Evolutionary conservation across 2,888 invertebrate genomes (phyloP), one percentile per base, ranked within the genome.

Genomic region (Thecophora atra): DNA sequence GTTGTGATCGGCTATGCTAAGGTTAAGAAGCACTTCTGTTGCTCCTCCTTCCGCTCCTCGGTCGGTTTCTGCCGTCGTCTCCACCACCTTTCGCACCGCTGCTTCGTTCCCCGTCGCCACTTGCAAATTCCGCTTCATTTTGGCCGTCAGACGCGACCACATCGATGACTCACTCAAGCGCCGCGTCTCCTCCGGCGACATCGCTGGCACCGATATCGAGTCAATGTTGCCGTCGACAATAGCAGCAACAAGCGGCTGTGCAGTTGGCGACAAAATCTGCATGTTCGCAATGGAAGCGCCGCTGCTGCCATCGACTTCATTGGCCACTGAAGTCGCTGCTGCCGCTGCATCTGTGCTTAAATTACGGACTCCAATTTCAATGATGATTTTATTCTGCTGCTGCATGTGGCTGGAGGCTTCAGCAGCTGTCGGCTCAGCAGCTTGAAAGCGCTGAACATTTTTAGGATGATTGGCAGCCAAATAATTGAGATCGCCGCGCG

Each of bases 381-480:
- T 85, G 69, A 85, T 81, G 77, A 85, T 84, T 76, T 84, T 84
- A 76, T 85, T 82, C 44, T 83, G 75, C 66, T 77, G 75, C 37
- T 70, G 65, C 19, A 13, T 62, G 17, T 7, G 68, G 42, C 58
- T 54, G n/a, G 30, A n/a, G 26, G 68, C 68, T 52, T 69, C 76
- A 47, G 54, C 65, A 66, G 51, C 66, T 47, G 72, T 37, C 71
- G 72, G 0, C 68, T 60, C 62, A 19, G 69, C 13, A 75, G 30
- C 3, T 24, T 62, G 65, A 24, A 81, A 76, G 28, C 83, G 81
- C 60, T 84, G 83, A 42, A 84, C 76, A 71, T 84, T 84, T 77
- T 84, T 83, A 42, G 85, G 85, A 78, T 85, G 85, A 75, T 82
- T 80, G 28, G 82, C 81, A 67, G 83, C 81, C 64, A 84, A 81